A percentile compares a stretch with the other conserved stretches of the same genome.
Conservation (phyloP, 2,888 invertebrate species). For the Drosophila pullipes region DNA sequence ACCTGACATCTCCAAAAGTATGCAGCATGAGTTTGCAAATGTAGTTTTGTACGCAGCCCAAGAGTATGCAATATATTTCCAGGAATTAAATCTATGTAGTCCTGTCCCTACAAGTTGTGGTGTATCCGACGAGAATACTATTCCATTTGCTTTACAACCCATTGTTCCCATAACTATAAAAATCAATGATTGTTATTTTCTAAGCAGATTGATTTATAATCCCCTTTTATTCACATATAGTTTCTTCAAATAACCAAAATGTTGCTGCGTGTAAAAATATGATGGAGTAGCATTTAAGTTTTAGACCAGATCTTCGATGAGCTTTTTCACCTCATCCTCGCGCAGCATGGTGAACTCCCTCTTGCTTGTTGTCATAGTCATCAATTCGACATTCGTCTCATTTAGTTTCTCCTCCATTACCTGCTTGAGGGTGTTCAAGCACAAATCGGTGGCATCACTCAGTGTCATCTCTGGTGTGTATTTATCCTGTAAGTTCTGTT, state of each 20-base stretch:
- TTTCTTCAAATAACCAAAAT: conserved; percentile 37
- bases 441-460: conserved; percentile 95
- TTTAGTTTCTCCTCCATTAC: conserved; percentile 99
- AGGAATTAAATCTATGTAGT: background rate
- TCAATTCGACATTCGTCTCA: conserved; percentile 98
- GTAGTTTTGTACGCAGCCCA: background rate
- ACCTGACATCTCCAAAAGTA: background rate
- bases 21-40: background rate
- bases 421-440: conserved; percentile 94
- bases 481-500: conserved; percentile 94
- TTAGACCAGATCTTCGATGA: conserved; percentile 91
- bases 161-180: background rate
- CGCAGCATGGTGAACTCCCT: conserved; percentile 95
- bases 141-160: background rate
- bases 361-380: conserved; percentile 93
- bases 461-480: conserved; percentile 95
- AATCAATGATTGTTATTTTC: background rate
- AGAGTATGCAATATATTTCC: background rate
- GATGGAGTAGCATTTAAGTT: conserved; percentile 1
- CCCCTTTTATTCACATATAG: conserved; percentile 71
- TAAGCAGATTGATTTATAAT: conserved; percentile 65
- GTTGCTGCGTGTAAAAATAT: conserved; percentile 9
- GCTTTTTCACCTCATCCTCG: conserved; percentile 95
- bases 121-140: background rate
- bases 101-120: background rate